Percentiles rank a stretch among this genome's conserved stretches.
These are phyloP conservation scores for Amniataba percoides DNA, from an alignment of 2,797 vertebrate species.

Conservation along the genomic window DNA sequence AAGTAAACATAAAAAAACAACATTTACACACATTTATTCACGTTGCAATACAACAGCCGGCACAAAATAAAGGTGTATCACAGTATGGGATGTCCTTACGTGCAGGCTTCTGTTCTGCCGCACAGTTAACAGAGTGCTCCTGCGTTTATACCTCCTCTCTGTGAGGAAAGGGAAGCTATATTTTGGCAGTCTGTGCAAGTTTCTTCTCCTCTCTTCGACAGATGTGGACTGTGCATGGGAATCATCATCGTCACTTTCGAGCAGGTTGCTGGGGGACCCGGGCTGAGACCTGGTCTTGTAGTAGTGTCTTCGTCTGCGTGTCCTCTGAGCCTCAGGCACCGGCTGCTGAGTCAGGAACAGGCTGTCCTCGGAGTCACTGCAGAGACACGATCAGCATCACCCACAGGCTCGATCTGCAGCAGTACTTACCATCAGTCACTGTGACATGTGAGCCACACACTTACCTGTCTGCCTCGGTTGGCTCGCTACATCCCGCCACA, in stretches of 20 bases:
- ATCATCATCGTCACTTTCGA: slow-evolving; percentile 13
- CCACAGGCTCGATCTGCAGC: neutral
- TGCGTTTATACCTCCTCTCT: slow-evolving; percentile 20
- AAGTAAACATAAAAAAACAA: neutral
- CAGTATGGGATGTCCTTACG: slow-evolving; percentile 57
- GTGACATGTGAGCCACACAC: neutral
- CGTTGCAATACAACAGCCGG: neutral
- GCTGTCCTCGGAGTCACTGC: slow-evolving; percentile 82
- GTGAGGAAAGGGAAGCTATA: slow-evolving; percentile 83
- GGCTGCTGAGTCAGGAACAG: slow-evolving; percentile 81
- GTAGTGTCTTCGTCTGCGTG: neutral
- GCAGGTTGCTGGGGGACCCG: neutral
- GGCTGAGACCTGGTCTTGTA: neutral
- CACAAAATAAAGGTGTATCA: too few species aligned
- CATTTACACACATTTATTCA: neutral
- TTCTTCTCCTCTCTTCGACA: neutral
- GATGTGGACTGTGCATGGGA: neutral
- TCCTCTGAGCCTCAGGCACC: slow-evolving; percentile 41
- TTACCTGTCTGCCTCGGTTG: slow-evolving; percentile 56
- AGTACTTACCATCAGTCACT: too few species aligned
- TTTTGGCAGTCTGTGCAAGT: slow-evolving; percentile 56
- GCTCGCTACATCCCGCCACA: neutral
- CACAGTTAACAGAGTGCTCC: rapidly evolving
- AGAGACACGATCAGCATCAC: slow-evolving; percentile 12
- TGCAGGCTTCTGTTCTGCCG: slow-evolving; percentile 46